These are phyloP conservation scores for Lomographa bimaculata DNA, from an alignment of 2,888 invertebrate genomes.

Conservation along the genomic window DNA sequence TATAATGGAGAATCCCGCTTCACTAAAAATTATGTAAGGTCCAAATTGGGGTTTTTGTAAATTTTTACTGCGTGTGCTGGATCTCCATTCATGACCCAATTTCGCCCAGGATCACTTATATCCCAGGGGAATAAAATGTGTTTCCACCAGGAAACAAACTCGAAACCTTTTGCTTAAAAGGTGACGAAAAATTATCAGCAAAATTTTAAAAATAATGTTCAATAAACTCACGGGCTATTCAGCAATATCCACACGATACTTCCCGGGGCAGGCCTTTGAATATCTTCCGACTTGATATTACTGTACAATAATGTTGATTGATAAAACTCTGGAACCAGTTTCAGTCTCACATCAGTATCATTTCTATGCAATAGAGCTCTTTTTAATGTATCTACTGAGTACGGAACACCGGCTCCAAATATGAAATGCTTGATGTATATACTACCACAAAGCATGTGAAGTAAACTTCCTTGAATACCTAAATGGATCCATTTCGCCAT, in stretches of 20 bases:
- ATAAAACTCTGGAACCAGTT: constrained; percentile 47
- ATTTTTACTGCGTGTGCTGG: too few relatives aligned
- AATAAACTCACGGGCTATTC: constrained; percentile 54
- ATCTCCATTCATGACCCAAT: too few relatives aligned
- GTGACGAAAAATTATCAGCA: too few relatives aligned
- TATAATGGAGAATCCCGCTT: too few relatives aligned
- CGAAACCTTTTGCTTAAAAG: too few relatives aligned
- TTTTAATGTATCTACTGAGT: constrained; percentile 82
- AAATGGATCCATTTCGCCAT: constrained; percentile 93
- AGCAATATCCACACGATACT: constrained; percentile 67
- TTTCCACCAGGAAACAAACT: too few relatives aligned
- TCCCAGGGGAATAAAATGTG: too few relatives aligned
- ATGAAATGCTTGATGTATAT: constrained; percentile 88
- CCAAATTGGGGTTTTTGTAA: too few relatives aligned
- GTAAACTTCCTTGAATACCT: constrained; percentile 92
- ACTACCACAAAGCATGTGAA: constrained; percentile 86
- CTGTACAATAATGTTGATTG: constrained; percentile 52
- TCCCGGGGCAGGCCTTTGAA: constrained; percentile 52
- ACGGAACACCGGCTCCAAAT: constrained; percentile 87
- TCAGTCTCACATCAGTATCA: constrained; percentile 26
- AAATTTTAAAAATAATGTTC: too few relatives aligned
- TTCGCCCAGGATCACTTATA: too few relatives aligned
- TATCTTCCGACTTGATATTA: constrained; percentile 41
- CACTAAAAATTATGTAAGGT: too few relatives aligned
- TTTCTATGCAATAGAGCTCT: constrained; percentile 76